Evolutionary conservation across 2,888 invertebrate species (phyloP).

Genomic region (Desoria tigrina): DNA sequence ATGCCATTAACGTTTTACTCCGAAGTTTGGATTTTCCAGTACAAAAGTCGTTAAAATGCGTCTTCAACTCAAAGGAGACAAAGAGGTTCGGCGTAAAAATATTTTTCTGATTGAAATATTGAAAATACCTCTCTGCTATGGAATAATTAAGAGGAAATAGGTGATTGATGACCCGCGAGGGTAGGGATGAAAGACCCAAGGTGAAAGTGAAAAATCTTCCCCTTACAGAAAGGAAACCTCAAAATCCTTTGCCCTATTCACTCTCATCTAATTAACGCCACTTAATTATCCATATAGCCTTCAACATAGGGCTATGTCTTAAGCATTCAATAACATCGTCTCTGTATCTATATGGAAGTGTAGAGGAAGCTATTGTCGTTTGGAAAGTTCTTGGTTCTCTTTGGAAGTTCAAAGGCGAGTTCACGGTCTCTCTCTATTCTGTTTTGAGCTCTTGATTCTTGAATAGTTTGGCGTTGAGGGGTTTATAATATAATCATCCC

Average conservation of each 20-base stretch:
- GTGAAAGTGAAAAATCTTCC: slow-evolving; percentile 44
- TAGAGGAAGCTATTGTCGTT: too few relatives aligned
- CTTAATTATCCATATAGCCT: slow-evolving; percentile 50
- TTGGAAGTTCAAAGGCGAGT: slow-evolving; percentile 6
- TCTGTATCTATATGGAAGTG: too few relatives aligned
- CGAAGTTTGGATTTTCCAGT: too few relatives aligned
- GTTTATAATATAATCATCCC: slow-evolving; percentile 14
- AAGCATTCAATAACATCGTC: too few relatives aligned
- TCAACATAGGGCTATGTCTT: too few relatives aligned
- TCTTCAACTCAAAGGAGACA: too few relatives aligned
- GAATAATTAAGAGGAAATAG: slow-evolving; percentile 33
- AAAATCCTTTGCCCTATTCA: slow-evolving; percentile 34
- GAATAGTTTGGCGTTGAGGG: too few relatives aligned
- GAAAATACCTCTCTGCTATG: background rate
- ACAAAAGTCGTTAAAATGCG: too few relatives aligned
- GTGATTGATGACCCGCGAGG: slow-evolving; percentile 48
- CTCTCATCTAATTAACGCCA: slow-evolving; percentile 52
- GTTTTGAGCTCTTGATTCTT: slow-evolving; percentile 5
- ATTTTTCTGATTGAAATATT: slow-evolving; percentile 2
- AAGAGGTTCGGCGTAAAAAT: background rate
- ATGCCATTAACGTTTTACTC: too few relatives aligned
- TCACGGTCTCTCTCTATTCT: slow-evolving; percentile 12
- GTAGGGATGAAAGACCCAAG: slow-evolving; percentile 29
- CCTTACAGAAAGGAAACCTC: slow-evolving; percentile 3
- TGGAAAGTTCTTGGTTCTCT: too few relatives aligned